Evolutionary conservation across 2,113 vertebrate genomes (phyloP).

Genomic region (Danionella cerebrum): DNA sequence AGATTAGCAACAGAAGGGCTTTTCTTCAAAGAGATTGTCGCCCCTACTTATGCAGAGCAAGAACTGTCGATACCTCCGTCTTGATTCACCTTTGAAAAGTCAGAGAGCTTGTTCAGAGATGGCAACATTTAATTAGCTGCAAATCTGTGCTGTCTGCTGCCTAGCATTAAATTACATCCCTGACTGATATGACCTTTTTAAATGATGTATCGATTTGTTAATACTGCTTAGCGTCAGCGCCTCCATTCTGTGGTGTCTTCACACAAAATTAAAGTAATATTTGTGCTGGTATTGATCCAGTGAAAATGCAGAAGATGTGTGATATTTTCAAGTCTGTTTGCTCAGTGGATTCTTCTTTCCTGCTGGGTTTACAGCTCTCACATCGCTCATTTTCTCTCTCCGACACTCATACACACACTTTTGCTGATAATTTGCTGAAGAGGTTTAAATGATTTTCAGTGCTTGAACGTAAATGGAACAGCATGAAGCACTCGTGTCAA

Average conservation of each 20-base stretch:
- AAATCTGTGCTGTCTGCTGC: slow-evolving; percentile 30
- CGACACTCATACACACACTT: background rate
- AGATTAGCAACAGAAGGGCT: slow-evolving; percentile 11
- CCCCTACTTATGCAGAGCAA: background rate
- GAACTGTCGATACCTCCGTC: slow-evolving; percentile 10
- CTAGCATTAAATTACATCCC: slow-evolving; percentile 25
- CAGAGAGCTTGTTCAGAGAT: slow-evolving; percentile 16
- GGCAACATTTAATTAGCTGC: slow-evolving; percentile 36
- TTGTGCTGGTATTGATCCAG: slow-evolving; percentile 33
- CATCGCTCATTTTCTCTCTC: background rate
- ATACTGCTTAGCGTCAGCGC: slow-evolving; percentile 26
- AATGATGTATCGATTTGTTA: slow-evolving; percentile 45
- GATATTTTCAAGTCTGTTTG: slow-evolving; percentile 36
- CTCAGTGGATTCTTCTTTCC: slow-evolving; percentile 16
- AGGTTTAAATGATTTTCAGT: background rate
- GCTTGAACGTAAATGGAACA: background rate
- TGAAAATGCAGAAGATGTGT: slow-evolving; percentile 11
- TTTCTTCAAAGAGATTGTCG: background rate
- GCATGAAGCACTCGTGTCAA: background rate
- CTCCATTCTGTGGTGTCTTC: background rate
- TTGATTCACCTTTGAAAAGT: slow-evolving; percentile 21
- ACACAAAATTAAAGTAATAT: slow-evolving; percentile 9
- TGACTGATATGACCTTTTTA: slow-evolving; percentile 41
- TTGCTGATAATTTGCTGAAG: slow-evolving; percentile 2
- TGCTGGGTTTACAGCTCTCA: background rate